Percentiles rank a stretch among this genome's conserved stretches.
Evolutionary conservation across 2,888 invertebrate species (phyloP).

Genomic region (Danaus chrysippus): DNA sequence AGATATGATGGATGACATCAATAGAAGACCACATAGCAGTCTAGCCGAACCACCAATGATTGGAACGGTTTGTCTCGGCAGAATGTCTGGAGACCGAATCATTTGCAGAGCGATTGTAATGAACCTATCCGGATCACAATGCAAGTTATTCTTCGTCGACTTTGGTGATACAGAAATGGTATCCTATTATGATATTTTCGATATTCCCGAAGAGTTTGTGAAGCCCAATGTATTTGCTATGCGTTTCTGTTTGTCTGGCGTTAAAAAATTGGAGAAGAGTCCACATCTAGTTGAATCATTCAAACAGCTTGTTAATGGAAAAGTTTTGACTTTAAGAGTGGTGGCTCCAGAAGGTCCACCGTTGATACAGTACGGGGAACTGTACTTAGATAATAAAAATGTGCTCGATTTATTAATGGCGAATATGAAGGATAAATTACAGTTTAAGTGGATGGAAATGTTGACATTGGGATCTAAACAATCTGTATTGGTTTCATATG

Average conservation of each 20-base stretch:
- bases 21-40: conserved; percentile 79
- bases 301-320: conserved; percentile 81
- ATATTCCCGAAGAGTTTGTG: conserved; percentile 86
- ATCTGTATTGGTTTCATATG: conserved; percentile 81
- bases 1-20: conserved; percentile 86
- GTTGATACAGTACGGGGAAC: conserved; percentile 86
- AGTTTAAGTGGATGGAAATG: conserved; percentile 63
- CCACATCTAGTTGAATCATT: conserved; percentile 84
- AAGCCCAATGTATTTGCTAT: conserved; percentile 86
- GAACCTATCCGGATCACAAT: conserved; percentile 83
- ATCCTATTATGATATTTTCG: conserved; percentile 84
- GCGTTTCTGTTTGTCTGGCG: conserved; percentile 85
- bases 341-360: conserved; percentile 84
- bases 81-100: conserved; percentile 83
- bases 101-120: conserved; percentile 88
- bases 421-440: conserved; percentile 62
- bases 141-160: conserved; percentile 89
- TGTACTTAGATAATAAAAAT: conserved; percentile 80
- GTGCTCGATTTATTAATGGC: conserved; percentile 78
- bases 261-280: conserved; percentile 80
- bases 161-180: conserved; percentile 88
- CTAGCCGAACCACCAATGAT: conserved; percentile 84
- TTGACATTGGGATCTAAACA: conserved; percentile 56
- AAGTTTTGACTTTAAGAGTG: conserved; percentile 82
- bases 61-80: conserved; percentile 87